Base-by-base conservation (phyloP, 2,888 invertebrate species). In the Scaptomyza tumidula region DNA sequence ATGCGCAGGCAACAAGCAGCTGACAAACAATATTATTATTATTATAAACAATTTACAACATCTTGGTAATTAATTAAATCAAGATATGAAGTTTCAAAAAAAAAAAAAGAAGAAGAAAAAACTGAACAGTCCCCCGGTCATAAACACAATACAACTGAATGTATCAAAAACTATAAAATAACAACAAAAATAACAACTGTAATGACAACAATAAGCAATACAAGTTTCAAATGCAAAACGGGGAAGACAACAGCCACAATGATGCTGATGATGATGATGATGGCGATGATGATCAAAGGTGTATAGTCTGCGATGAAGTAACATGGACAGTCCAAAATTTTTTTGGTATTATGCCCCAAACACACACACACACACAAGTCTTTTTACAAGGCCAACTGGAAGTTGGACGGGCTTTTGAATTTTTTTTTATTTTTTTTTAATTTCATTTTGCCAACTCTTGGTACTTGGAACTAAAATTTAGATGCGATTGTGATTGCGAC, bases 21-120 rank as follows among this genome's bases (percentile, higher is more conserved):
- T 45, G 50, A 13, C 37, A 41, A 49, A 58, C 52, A 67, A 53
- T 68, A 57, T 58, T 64, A 65, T 60, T 64, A 78, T 80, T 72
- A 69, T 63, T 62, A 71, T 84, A 76, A 86, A 71, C 71, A 77
- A 63, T 83, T 85, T 77, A 82, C 86, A 79, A 72, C 82, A 83
- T 62, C 60, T 67, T 62, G 78, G 78, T 72, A 78, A 86, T 82
- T 79, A 85, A 87, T 85, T 85, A 86, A 82, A 62, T 54, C 71
- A 74, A 76, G 76, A 72, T 57, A 16, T 16, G 16, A 10, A 39
- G 39, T 39, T 7, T n/a, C 19, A 11, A n/a, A 37, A 37, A 6
- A 35, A 35, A 13, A 45, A 49, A 41, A 49, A 69, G 57, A 19
- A 19, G 19, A 19, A 19, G 19, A n/a, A n/a, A n/a, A n/a, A 13